A percentile compares a stretch with the other conserved stretches of the same genome.
Conservation (phyloP, 2,888 invertebrate species). For the Drosophila prostipennis region DNA sequence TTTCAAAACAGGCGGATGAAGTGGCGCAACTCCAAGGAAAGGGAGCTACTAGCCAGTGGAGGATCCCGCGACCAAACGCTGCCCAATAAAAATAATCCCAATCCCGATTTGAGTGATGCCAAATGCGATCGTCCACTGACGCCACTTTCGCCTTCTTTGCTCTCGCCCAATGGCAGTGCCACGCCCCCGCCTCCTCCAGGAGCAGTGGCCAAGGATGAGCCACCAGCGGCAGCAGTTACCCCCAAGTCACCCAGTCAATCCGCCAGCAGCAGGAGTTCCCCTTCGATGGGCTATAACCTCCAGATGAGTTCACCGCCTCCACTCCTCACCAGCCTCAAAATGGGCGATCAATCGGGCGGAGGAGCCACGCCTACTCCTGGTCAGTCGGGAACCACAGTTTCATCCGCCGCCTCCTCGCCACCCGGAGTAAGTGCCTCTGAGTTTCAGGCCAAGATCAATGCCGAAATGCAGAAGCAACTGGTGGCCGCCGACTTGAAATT, state of each 20-base stretch:
- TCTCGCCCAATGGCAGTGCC: conserved; percentile 70
- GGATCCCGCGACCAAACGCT: conserved; percentile 97
- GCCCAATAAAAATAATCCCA: conserved; percentile 98
- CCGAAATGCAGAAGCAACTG: conserved; percentile 83
- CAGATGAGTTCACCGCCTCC: conserved; percentile 82
- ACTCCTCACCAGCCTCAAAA: conserved; percentile 70
- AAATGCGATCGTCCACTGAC: conserved; percentile 91
- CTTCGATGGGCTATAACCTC: conserved; percentile 59
- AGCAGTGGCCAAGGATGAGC: conserved; percentile 21
- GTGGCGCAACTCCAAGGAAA: conserved; percentile 98
- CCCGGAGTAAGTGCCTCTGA: conserved; percentile 69
- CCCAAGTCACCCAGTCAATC: conserved; percentile 70
- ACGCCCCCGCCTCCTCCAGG: conserved; percentile 62
- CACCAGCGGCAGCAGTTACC: conserved; percentile 47
- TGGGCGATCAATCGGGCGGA: conserved; percentile 73
- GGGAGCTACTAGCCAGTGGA: conserved; percentile 96
- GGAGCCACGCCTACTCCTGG: conserved; percentile 63
- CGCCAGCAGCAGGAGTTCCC: conserved; percentile 63
- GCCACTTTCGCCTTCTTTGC: conserved; percentile 81
- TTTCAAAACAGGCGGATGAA: conserved; percentile 99
- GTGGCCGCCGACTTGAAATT: conserved; percentile 82
- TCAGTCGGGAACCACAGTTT: conserved; percentile 48
- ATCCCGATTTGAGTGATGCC: conserved; percentile 96
- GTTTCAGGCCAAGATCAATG: conserved; percentile 83
- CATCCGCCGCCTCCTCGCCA: conserved; percentile 77